Evolutionary conservation across 2,888 invertebrate species (phyloP).

Genomic region (Autographa gamma): DNA sequence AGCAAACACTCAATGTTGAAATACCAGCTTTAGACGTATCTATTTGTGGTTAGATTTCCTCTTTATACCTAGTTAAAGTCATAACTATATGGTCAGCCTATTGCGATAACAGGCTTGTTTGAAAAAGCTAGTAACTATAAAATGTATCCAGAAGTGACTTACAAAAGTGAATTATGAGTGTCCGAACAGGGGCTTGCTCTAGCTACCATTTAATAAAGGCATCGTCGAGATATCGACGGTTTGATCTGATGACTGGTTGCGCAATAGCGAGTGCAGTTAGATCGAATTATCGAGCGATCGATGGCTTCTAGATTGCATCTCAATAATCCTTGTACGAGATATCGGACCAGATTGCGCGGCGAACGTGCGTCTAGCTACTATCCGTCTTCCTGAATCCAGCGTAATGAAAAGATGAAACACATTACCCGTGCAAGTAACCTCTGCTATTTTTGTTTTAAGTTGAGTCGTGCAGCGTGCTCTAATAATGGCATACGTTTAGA

Average conservation of each 20-base stretch:
- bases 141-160: constrained; percentile 55
- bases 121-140: constrained; percentile 36
- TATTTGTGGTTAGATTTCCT: constrained; percentile 55
- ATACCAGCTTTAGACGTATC: constrained; percentile 52
- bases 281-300: constrained; percentile 85
- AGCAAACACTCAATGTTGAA: constrained; percentile 68
- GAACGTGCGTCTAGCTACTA: constrained; percentile 75
- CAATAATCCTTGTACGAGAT: constrained; percentile 84
- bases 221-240: constrained; percentile 78
- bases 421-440: constrained; percentile 33
- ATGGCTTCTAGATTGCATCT: constrained; percentile 87
- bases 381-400: constrained; percentile 77
- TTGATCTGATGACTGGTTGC: constrained; percentile 84
- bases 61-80: constrained; percentile 29
- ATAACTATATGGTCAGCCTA: constrained; percentile 10
- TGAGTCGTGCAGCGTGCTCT: constrained; percentile 67
- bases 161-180: constrained; percentile 59
- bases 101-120: constrained; percentile 36
- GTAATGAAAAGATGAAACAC: constrained; percentile 65
- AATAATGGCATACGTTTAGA: constrained; percentile 74
- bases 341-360: constrained; percentile 77
- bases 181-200: constrained; percentile 54
- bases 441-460: constrained; percentile 51
- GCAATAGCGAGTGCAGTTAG: constrained; percentile 82
- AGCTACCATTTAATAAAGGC: constrained; percentile 87